A percentile compares a stretch with the other conserved stretches of the same genome.
These are phyloP conservation scores for Crossaster papposus DNA, from an alignment of 53 echinoderm and acorn worm species.

Conservation along the genomic window DNA sequence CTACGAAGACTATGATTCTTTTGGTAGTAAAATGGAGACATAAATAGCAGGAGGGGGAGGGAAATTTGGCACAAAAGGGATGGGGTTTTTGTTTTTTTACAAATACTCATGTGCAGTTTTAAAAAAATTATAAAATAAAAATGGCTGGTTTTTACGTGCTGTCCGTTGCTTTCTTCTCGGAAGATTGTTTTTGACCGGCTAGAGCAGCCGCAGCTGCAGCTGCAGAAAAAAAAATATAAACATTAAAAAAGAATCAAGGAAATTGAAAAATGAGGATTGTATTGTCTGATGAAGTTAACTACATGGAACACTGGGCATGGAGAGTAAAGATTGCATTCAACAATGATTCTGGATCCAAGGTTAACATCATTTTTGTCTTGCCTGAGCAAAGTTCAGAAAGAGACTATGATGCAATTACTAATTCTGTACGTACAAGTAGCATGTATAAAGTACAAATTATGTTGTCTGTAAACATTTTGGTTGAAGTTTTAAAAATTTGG, in stretches of 20 bases:
- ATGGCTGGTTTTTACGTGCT: slow-evolving; percentile 18
- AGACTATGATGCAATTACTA: no score
- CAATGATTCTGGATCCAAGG: no score
- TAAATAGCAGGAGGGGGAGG: neutral
- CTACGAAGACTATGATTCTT: slow-evolving; percentile 1
- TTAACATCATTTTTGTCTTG: no score
- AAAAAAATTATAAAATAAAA: neutral
- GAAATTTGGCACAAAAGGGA: slow-evolving; percentile 8
- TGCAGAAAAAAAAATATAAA: slow-evolving; percentile 17
- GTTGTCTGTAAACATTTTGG: no score
- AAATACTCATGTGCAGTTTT: neutral
- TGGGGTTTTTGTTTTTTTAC: neutral
- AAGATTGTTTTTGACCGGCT: slow-evolving; percentile 23
- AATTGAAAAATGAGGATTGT: neutral
- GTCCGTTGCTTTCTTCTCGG: slow-evolving; percentile 21
- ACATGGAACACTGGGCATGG: no score
- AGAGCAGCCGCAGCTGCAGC: slow-evolving; percentile 59
- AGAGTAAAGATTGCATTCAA: no score
- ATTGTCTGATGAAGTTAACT: neutral
- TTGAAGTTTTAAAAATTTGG: no score
- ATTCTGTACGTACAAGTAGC: no score
- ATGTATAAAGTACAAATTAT: no score
- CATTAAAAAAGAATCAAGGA: neutral
- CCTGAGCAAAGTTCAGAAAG: no score
- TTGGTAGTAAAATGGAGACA: neutral